Evolutionary conservation across 2,797 vertebrate species (phyloP), one percentile per base, ranked within the genome.

Genomic region (Enteromius viviparus): DNA sequence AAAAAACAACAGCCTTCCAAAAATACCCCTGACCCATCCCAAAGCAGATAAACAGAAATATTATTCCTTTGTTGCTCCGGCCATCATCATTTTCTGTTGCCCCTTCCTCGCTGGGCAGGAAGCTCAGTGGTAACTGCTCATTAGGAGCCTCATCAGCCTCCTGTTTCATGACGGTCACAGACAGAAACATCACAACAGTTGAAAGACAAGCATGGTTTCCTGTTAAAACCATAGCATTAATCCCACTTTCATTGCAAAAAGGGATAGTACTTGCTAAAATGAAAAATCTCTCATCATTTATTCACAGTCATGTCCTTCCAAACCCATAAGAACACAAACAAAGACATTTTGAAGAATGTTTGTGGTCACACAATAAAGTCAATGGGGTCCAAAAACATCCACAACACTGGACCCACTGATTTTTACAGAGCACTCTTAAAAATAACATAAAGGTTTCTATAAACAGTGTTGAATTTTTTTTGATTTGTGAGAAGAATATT

Each of bases 1-100:
- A 94, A 95, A 94, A 94, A 95, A 95, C 94, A 95, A 93, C 91
- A 86, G 91, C 84, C 89, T 92, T 87, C 94, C 93, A 93, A 95
- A 95, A 95, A 95, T 95, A 95, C 91, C 91, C 89, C 90, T 81
- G 90, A 89, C 92, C 92, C 93, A 93, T 94, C 93, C 93, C 92
- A 86, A 89, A 91, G 90, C 92, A 93, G 93, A 95, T 94, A 94
- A 94, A 95, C 93, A 95, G 90, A 94, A 94, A 93, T 89, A 93
- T 94, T 89, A 88, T 86, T 88, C 84, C 87, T 88, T 87, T 86
- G 86, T 84, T 89, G 85, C 85, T 85, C 86, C 62, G 80, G 78
- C 84, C 92, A 92, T 92, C 91, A 92, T 90, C 89, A 89, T 81
- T 75, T 90, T 88, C 65, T 60, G 88, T 90, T 87, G 64, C 85